Percentiles rank a stretch among this genome's conserved stretches.
phyloP scores from a whole-genome alignment of 2,113 vertebrate species.

The Atlantisia rogersi region DNA sequence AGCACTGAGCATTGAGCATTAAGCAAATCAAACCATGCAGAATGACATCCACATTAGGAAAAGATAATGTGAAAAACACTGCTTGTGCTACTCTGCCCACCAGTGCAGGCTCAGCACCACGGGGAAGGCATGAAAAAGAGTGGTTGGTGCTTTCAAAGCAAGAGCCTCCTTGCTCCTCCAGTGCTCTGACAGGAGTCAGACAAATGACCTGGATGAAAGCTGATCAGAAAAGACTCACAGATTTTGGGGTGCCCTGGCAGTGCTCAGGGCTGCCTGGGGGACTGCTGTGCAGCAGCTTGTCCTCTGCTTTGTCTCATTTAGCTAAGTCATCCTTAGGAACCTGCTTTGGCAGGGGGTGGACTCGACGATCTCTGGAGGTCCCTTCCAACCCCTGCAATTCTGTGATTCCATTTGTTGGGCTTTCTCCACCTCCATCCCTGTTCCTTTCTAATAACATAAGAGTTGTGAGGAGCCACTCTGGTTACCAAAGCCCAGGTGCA shows the following conservation, averaged over 20 bases:
- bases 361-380: no score
- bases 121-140: not conserved
- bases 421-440: not conserved
- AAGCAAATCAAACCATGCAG: not conserved
- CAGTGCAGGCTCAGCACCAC: not conserved
- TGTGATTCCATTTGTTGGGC: not conserved
- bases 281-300: no score
- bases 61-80: not conserved
- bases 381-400: no score
- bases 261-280: fast-evolving
- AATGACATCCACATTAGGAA: not conserved
- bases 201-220: fast-evolving
- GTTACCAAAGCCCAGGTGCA: not conserved
- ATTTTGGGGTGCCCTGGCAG: not conserved
- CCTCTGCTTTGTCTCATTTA: not conserved
- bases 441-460: not conserved
- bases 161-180: not conserved
- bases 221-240: fast-evolving
- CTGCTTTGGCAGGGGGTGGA: no score
- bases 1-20: not conserved
- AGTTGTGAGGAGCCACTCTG: fast-evolving
- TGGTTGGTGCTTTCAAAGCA: not conserved
- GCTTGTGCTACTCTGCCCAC: not conserved
- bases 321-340: no score
- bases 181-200: no score